Conservation (phyloP, 2,113 vertebrate species). For the Nesogale talazaci region DNA sequence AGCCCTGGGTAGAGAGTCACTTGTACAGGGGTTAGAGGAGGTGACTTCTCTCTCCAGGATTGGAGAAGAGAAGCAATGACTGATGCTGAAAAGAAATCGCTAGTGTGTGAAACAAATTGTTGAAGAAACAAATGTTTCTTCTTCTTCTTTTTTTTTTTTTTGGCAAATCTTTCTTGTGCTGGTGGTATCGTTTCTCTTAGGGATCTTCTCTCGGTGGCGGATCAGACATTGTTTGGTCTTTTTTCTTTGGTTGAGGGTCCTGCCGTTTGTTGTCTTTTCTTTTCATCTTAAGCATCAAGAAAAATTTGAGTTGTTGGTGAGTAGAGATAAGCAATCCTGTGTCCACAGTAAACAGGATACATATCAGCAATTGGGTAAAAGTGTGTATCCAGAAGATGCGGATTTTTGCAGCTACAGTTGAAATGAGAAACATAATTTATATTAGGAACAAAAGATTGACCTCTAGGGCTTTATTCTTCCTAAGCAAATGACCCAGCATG, state of each 20-base stretch:
- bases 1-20: not conserved
- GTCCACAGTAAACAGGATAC: slow-evolving; percentile 63
- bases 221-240: too few relatives aligned
- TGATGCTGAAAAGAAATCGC: not conserved
- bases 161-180: not conserved
- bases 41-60: not conserved
- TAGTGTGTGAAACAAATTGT: not conserved
- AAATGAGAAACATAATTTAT: slow-evolving; percentile 9
- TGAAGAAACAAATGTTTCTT: not conserved
- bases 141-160: too few relatives aligned
- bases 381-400: not conserved
- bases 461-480: not conserved
- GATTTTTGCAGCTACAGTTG: not conserved
- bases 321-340: slow-evolving; percentile 59
- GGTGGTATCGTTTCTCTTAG: not conserved
- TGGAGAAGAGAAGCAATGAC: not conserved
- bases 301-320: slow-evolving; percentile 16
- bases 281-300: slow-evolving; percentile 41
- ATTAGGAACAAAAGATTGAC: not conserved
- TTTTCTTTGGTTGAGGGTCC: not conserved
- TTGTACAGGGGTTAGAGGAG: not conserved
- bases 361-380: slow-evolving; percentile 40
- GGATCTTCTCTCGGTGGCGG: not conserved
- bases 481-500: not conserved
- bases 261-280: not conserved